Percentiles rank a stretch among this genome's conserved stretches.
Conservation (phyloP, 2,888 invertebrate genomes). For the Petrolisthes manimaculis region DNA sequence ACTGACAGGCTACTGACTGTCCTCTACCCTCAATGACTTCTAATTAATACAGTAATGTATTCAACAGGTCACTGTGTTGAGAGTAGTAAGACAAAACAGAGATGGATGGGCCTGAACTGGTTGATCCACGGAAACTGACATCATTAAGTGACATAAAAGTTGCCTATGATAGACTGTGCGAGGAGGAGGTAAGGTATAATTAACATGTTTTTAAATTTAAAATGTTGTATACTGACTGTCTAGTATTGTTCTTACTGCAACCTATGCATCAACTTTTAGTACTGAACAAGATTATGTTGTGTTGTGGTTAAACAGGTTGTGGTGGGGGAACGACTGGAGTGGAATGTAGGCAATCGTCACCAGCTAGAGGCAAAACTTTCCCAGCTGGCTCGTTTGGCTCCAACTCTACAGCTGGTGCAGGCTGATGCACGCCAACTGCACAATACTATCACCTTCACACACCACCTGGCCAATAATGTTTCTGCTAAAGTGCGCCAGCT, state of each 20-base stretch:
- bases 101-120: not conserved
- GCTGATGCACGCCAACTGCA: slow-evolving; percentile 85
- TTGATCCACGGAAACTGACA: slow-evolving; percentile 51
- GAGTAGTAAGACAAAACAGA: too few relatives aligned
- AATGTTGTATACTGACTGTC: too few relatives aligned
- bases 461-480: slow-evolving; percentile 90
- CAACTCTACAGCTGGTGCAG: slow-evolving; percentile 82
- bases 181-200: slow-evolving; percentile 46
- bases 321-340: slow-evolving; percentile 62
- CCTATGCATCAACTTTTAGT: not conserved
- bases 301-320: slow-evolving; percentile 10
- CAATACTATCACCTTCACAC: slow-evolving; percentile 87
- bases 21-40: too few relatives aligned
- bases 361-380: slow-evolving; percentile 60
- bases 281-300: too few relatives aligned
- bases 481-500: slow-evolving; percentile 94
- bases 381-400: slow-evolving; percentile 73
- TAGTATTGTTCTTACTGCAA: not conserved
- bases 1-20: too few relatives aligned
- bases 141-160: slow-evolving; percentile 50
- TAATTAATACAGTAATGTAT: too few relatives aligned
- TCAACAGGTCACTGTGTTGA: too few relatives aligned
- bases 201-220: not conserved
- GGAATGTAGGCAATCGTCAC: slow-evolving; percentile 63
- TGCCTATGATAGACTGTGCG: slow-evolving; percentile 52